Percentiles rank a stretch among this genome's conserved stretches.
phyloP scores from a whole-genome alignment of 2,888 invertebrate genomes.

The Theristus sp. region DNA sequence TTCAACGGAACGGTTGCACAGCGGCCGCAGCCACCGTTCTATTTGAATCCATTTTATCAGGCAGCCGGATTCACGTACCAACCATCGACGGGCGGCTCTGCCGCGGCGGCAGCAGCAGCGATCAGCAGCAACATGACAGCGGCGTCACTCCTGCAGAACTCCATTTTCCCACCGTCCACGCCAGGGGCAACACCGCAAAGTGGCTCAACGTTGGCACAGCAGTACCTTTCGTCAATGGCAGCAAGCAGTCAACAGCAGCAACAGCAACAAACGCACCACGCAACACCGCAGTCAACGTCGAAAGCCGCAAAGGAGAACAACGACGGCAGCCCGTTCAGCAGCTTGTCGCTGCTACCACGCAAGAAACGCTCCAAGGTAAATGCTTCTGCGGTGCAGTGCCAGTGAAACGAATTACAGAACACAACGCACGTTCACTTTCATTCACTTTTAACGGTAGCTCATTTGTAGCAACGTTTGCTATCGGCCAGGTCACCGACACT shows the following conservation, averaged over 20 bases:
- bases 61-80: neutral
- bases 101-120: neutral
- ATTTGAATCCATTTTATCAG: neutral
- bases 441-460: too few species aligned
- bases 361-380: constrained; percentile 16
- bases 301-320: neutral
- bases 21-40: neutral
- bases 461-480: too few species aligned
- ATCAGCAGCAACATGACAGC: constrained; percentile 39
- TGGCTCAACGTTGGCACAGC: neutral
- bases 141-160: constrained; percentile 5
- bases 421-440: too few species aligned
- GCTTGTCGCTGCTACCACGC: constrained; percentile 7
- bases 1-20: neutral
- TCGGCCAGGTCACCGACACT: constrained; percentile 16
- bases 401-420: too few species aligned
- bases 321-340: constrained; percentile 1
- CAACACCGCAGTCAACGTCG: neutral
- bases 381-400: too few species aligned
- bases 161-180: neutral
- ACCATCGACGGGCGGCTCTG: too few species aligned
- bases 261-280: too few species aligned
- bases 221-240: neutral
- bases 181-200: neutral
- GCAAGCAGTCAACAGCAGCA: neutral